Conservation (phyloP, 2,797 vertebrate species). For the Melanogrammus aeglefinus region DNA sequence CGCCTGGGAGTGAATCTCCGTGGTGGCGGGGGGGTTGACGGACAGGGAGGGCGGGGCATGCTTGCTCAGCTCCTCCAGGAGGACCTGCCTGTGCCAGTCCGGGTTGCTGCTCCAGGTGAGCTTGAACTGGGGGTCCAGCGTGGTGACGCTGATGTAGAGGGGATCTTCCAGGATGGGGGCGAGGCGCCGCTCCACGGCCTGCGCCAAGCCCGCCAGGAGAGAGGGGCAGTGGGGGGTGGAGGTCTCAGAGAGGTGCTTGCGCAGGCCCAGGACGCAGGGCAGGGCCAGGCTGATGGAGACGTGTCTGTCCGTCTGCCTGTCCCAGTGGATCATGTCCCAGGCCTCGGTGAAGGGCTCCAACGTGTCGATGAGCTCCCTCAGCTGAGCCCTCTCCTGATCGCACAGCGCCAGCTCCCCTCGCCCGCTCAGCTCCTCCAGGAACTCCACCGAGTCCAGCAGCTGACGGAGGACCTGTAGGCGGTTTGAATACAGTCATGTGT, state of each 20-base stretch:
- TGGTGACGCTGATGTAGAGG: conserved; percentile 76
- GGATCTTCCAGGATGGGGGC: conserved; percentile 74
- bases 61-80: conserved; percentile 76
- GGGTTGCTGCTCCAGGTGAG: conserved; percentile 80
- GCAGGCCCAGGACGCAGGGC: conserved; percentile 77
- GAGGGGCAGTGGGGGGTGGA: conserved; percentile 69
- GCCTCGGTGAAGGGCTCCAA: conserved; percentile 80
- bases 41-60: conserved; percentile 56
- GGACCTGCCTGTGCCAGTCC: conserved; percentile 78
- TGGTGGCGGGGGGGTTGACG: conserved; percentile 52
- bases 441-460: conserved; percentile 75
- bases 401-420: conserved; percentile 68
- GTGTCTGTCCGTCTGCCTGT: conserved; percentile 70
- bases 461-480: conserved; percentile 65
- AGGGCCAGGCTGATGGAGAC: conserved; percentile 78
- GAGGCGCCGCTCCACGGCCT: conserved; percentile 69
- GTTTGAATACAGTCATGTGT: not conserved
- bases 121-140: conserved; percentile 81
- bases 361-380: conserved; percentile 74
- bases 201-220: conserved; percentile 67
- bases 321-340: conserved; percentile 78
- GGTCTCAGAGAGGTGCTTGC: conserved; percentile 78
- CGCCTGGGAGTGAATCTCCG: conserved; percentile 61
- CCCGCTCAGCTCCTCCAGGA: conserved; percentile 77
- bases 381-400: conserved; percentile 64